Evolutionary conservation across 2,888 invertebrate genomes (phyloP), one percentile per base, ranked within the genome.

Genomic region (Smittia aterrima): DNA sequence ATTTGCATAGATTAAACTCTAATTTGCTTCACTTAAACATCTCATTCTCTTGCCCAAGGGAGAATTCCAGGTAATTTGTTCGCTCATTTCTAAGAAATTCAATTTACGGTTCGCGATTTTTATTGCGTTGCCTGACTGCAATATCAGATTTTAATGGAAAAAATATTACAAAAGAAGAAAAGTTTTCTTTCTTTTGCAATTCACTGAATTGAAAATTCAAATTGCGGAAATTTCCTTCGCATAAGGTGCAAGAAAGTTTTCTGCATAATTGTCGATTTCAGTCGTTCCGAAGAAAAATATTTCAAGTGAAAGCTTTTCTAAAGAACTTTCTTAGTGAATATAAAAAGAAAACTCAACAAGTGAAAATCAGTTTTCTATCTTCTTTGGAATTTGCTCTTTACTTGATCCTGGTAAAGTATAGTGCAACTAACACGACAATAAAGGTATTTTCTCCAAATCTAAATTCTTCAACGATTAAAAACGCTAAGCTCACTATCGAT

Each of bases 1-100:
- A 66, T 68, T 71, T 71, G 54, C 70, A 71, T 71, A 68, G 68
- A 68, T 47, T 47, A 68, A 40, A 32, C n/a, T 24, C 18, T 71
- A 71, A 71, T 71, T 71, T 71, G 70, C 41, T 25, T 1, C 25
- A 66, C 66, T 41, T 18, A 20, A 40, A 71, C 70, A 71, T 25
- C 70, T 38, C 32, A 38, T n/a, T n/a, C n/a, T n/a, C n/a, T n/a
- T n/a, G 47, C 32, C 32, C 32, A 32, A 32, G 32, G 32, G 16
- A 22, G 22, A 58, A 58, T 20, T 18, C 9, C 4, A 38, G 38
- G 38, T 38, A 38, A 38, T 38, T 38, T 9, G 4, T 38, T 38
- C 38, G 9, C 38, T 9, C 9, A 7, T 38, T 58, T 58, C 3
- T 22, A 6, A 47, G 47, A 3, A n/a, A 13, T 47, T 16, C 11